phyloP scores from a whole-genome alignment of 1,140 invertebrate genomes.

The Tigriopus japonicus region DNA sequence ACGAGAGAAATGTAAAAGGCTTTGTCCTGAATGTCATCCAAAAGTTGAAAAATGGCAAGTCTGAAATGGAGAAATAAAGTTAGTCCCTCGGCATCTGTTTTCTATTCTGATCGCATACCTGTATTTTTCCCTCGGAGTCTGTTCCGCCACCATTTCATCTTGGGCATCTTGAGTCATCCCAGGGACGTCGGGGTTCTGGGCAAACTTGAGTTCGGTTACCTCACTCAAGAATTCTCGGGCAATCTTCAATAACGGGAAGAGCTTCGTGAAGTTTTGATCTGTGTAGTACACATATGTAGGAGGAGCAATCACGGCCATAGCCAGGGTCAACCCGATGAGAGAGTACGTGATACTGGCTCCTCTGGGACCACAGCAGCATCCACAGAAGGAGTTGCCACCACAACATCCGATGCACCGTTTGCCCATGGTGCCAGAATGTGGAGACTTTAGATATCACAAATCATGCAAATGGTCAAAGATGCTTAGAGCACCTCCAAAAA shows the following conservation, averaged over 20 bases:
- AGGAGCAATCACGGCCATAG: background rate
- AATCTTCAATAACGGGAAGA: slow-evolving; percentile 2
- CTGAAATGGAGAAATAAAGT: background rate
- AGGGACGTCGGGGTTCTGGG: too few relatives aligned
- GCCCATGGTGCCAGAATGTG: too few relatives aligned
- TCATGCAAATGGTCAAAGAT: too few relatives aligned
- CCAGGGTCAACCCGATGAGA: slow-evolving; percentile 1
- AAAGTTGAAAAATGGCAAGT: slow-evolving; percentile 9
- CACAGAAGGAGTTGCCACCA: background rate
- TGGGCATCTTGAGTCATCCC: too few relatives aligned
- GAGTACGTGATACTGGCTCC: background rate
- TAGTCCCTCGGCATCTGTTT: too few relatives aligned
- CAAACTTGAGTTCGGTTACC: too few relatives aligned
- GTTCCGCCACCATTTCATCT: too few relatives aligned
- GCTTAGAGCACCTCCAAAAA: too few relatives aligned
- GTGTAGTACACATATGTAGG: background rate
- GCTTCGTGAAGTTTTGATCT: slow-evolving; percentile 3
- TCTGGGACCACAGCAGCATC: slow-evolving; percentile 7
- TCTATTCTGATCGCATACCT: too few relatives aligned
- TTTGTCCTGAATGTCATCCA: slow-evolving; percentile 7
- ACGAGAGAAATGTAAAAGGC: background rate
- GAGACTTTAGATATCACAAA: too few relatives aligned
- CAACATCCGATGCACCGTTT: too few relatives aligned
- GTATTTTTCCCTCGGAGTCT: too few relatives aligned
- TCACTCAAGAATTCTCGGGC: background rate